These are phyloP conservation scores for Cephus spinipes DNA, from an alignment of 2,888 invertebrate species.

Conservation along the genomic window DNA sequence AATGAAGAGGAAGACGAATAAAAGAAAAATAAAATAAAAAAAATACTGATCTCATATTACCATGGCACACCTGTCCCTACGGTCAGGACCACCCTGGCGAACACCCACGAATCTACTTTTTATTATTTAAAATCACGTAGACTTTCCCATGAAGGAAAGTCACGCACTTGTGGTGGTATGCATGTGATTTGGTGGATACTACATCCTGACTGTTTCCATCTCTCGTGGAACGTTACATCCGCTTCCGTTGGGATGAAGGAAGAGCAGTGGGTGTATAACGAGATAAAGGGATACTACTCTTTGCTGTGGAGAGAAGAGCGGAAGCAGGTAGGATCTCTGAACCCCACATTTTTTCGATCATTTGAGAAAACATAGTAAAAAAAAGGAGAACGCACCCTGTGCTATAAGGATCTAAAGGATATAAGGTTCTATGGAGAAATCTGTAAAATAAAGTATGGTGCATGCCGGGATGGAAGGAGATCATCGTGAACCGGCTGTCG, in stretches of 20 bases:
- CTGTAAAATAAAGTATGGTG: conserved; percentile 36
- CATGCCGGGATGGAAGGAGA: conserved; percentile 36
- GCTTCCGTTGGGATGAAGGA: not conserved
- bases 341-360: not conserved
- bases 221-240: not conserved
- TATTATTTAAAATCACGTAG: not conserved
- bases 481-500: conserved; percentile 60
- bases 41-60: not conserved
- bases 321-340: not conserved
- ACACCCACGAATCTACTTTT: not conserved
- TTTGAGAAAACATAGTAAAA: not conserved
- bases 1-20: not conserved
- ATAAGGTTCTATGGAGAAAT: not conserved
- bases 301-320: not conserved
- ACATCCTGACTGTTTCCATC: not conserved
- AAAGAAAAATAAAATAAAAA: not conserved
- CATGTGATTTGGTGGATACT: not conserved
- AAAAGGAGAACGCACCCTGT: not conserved
- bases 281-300: not conserved
- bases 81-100: conserved; percentile 1
- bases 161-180: not conserved
- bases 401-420: not conserved
- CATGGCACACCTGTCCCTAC: not conserved
- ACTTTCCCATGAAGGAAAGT: not conserved
- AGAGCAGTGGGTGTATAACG: not conserved